phyloP scores from a whole-genome alignment of 2,113 vertebrate species.

The Elephas maximus region DNA sequence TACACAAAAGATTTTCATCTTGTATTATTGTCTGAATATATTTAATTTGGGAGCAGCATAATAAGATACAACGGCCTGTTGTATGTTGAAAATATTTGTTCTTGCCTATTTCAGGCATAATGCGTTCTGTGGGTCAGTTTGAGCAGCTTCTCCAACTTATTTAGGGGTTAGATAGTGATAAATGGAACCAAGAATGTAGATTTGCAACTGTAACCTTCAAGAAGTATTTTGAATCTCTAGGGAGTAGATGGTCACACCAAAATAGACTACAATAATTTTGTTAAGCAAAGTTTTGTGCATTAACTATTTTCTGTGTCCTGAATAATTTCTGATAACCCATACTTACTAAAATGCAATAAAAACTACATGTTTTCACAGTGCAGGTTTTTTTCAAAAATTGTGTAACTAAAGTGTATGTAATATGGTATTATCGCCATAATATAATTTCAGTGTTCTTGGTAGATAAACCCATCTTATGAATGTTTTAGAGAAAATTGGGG shows the following conservation, averaged over 20 bases:
- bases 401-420: conserved; percentile 81
- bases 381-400: conserved; percentile 83
- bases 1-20: conserved; percentile 87
- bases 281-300: conserved; percentile 78
- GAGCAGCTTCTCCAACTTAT: conserved; percentile 77
- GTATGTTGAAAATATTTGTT: conserved; percentile 85
- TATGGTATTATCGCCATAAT: conserved; percentile 88
- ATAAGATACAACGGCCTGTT: conserved; percentile 78
- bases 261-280: conserved; percentile 80
- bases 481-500: conserved; percentile 79
- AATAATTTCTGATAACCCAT: conserved; percentile 84
- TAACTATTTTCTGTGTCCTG: conserved; percentile 81
- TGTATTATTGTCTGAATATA: conserved; percentile 83
- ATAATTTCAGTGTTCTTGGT: conserved; percentile 88
- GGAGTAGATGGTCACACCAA: conserved; percentile 79
- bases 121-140: conserved; percentile 78
- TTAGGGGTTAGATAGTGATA: conserved; percentile 50
- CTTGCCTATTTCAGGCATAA: conserved; percentile 80
- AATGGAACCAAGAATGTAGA: conserved; percentile 72
- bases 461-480: conserved; percentile 84
- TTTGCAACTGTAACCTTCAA: conserved; percentile 71
- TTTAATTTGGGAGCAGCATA: conserved; percentile 80
- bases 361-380: conserved; percentile 83
- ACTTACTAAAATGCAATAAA: conserved; percentile 88
- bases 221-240: conserved; percentile 77